Base-by-base conservation (phyloP, 2,113 vertebrate species). In the Zosterops pallidus region DNA sequence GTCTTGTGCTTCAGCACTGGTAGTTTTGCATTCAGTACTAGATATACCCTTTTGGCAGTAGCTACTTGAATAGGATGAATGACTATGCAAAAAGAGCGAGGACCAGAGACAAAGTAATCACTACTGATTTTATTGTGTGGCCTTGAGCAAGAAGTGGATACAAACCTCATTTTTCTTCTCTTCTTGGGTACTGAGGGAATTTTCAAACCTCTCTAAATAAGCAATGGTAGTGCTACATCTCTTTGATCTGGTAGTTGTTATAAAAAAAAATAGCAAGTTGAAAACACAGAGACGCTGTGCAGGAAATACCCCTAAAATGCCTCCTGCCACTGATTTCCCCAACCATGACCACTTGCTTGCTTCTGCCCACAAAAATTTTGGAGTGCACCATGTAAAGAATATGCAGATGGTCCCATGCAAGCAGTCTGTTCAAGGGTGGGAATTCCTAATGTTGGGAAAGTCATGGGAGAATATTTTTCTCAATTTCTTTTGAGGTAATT, bases 311-410 rank as follows among this genome's bases (percentile, higher is more conserved):
- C 9, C 9, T 29, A 74, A 78, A 79, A 62, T 52, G 46, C 13
- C 35, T 63, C 5, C 41, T 76, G 28, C 33, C 12, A 11, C 74
- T 60, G 17, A 14, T 56, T 84, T 81, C 56, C 9, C 39, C 24
- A 35, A 5, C 9, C 23, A 57, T 26, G 20, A n/a, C 31, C 31
- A 31, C 42, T 13, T 1, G 1, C 28, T 89, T 0, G 0, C 37
- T 90, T 72, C 59, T 92, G 13, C 60, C 29, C 1, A 0, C 55
- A 94, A 46, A 12, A 29, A 21, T 82, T 85, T 39, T 81, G 69
- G 49, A 64, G 53, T 31, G 12, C 14, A 6, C 53, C 4, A 3
- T 1, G 0, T 65, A 24, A 37, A 65, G 37, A 50, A 60, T 42
- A 56, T 78, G 26, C 60, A 90, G 18, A 81, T 70, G 20, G 78